These are phyloP conservation scores for Schlechtendalia chinensis DNA, from an alignment of 1,140 invertebrate genomes.

Conservation along the genomic window DNA sequence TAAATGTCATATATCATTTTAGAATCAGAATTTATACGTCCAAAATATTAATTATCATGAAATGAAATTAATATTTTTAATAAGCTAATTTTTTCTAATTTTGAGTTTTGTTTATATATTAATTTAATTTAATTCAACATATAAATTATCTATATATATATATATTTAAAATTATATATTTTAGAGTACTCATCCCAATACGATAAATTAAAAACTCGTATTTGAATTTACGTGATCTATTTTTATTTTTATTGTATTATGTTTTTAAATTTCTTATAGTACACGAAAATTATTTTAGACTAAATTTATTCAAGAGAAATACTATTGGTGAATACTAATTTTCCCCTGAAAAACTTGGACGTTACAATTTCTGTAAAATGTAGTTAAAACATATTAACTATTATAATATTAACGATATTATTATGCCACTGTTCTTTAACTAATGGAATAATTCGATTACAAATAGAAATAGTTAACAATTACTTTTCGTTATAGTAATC, in stretches of 20 bases:
- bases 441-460: background rate
- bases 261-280: constrained; percentile 25
- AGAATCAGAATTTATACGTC: too few relatives aligned
- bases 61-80: too few relatives aligned
- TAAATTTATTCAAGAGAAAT: constrained; percentile 17
- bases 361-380: background rate
- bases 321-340: constrained; percentile 31
- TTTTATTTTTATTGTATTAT: constrained; percentile 12
- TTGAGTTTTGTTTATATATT: too few relatives aligned
- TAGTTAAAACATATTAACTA: too few relatives aligned
- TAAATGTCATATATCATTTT: background rate
- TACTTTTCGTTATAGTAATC: background rate
- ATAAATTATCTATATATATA: too few relatives aligned
- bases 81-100: too few relatives aligned
- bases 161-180: background rate
- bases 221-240: constrained; percentile 16
- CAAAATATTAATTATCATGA: too few relatives aligned
- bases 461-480: background rate
- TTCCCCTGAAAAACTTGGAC: constrained; percentile 1
- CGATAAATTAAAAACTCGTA: constrained; percentile 16
- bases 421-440: background rate
- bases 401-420: background rate
- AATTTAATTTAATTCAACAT: too few relatives aligned
- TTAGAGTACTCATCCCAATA: background rate
- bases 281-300: background rate